Base-by-base conservation (phyloP, 2,113 vertebrate genomes). In the Scomber colias region DNA sequence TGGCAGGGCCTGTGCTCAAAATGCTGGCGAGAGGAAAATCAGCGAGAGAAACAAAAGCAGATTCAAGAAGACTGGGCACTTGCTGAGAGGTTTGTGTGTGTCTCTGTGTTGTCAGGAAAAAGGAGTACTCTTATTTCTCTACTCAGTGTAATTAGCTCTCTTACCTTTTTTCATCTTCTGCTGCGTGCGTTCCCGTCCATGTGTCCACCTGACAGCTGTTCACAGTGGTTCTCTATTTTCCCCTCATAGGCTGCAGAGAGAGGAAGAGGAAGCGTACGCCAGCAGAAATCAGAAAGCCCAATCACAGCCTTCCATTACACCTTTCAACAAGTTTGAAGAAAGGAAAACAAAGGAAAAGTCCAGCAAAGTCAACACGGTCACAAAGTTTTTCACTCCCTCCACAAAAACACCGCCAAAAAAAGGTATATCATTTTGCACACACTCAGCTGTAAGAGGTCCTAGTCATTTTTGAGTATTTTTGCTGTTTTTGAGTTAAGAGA, bases 1-100 rank as follows among this genome's bases (percentile, higher is more conserved):
- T 99, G 97, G 97, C 96, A 97, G 75, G 98, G 98, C 5, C 96
- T 97, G 67, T 99, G 98, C 90, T 99, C 98, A 75, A 97, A 97
- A 89, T 99, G 98, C 91, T 99, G 97, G 97, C 93, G 97, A 72
- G 97, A 99, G 76, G 97, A 98, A 75, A 96, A 97, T 88, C 97
- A 97, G 62, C 95, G 94, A 89, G 94, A 96, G 50, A 94, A 93
- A 86, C 95, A 97, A 94, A 97, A 95, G 77, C 98, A 99, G 92
- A 99, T 99, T 53, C 96, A 99, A 77, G 97, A 99, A 73, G 98
- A 99, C 15, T 95, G 96, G 94, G 98, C 97, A 59, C 95, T 99
- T 51, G 98, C 98, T 53, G 97, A 97, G 86, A 92, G 96, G 98
- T 99, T 93, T 54, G 91, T 77, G 91, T 77, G 30, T 65, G 0